Base-by-base conservation (phyloP, 30 jellyfish, hydroid and myxozoan species). In the Hydractinia symbiolongicarpus region DNA sequence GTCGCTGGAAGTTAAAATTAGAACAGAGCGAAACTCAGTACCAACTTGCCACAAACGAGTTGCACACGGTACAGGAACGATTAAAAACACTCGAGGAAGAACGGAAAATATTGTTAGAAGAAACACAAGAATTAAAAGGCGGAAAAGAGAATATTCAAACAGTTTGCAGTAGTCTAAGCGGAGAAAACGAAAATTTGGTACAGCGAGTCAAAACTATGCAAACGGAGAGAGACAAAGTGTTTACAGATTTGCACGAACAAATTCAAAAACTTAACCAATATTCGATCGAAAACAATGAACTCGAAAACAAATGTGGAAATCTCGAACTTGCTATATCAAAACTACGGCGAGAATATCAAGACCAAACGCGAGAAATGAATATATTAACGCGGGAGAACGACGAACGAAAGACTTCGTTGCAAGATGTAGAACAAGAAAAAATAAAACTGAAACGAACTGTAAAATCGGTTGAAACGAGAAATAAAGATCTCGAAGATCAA, bases 401-500 rank as follows among this genome's bases (percentile, higher is more conserved):
- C 15, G 99, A 93, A 54, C 9, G 87, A 77, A 87, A 84, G 70
- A 40, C 78, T 15, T 6, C 81, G 5, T 54, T 86, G 64, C 96
- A 88, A 74, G 88, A 81, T 17, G 81, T 71, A 13, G 96, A 93
- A 72, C 96, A 81, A 49, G 96, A 93, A 61, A 70, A 79, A 16
- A 71, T 84, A 30, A 93, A 87, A 61, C 67, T 76, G 72, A 81
- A 88, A 54, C 83, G 88, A 50, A 86, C 75, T 67, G 67, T 93
- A 61, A 72, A 95, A 74, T 74, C 90, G 52, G 83, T 84, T 57
- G 96, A 87, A 62, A 84, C 87, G 40, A 88, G 77, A 7, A 93
- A 84, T 55, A 93, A 93, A 71, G 99, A 93, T 81, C 61, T 93
- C 66, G 99, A 93, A 56, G 99, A 93, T 81, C 99, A 93, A 82